These are phyloP conservation scores for Eupeodes luniger DNA, from an alignment of 2,888 invertebrate species.

Conservation along the genomic window DNA sequence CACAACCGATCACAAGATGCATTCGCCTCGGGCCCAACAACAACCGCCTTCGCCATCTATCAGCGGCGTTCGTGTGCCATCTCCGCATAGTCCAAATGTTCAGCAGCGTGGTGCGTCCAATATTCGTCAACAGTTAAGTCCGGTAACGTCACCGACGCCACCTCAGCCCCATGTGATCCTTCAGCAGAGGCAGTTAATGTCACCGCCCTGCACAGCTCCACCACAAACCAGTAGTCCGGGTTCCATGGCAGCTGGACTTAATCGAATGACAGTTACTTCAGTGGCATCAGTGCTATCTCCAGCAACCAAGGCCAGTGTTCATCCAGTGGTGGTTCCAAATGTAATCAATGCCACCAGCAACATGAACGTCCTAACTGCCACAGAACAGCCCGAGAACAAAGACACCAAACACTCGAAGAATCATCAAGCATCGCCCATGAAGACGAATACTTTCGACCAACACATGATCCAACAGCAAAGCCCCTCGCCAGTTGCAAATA, in stretches of 20 bases:
- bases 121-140: conserved; percentile 83
- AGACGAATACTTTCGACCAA: conserved; percentile 51
- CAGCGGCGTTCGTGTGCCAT: conserved; percentile 81
- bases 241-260: conserved; percentile 36
- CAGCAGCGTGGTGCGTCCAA: conserved; percentile 77
- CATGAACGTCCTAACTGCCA: conserved; percentile 1
- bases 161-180: conserved; percentile 75
- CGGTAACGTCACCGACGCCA: conserved; percentile 82
- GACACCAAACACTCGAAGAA: conserved; percentile 56
- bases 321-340: conserved; percentile 56
- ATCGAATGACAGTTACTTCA: conserved; percentile 65
- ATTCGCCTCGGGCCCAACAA: conserved; percentile 77
- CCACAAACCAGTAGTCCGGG: conserved; percentile 55
- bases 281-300: conserved; percentile 60
- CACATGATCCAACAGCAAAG: conserved; percentile 77
- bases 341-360: conserved; percentile 54
- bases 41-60: conserved; percentile 75
- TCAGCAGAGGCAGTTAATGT: conserved; percentile 72
- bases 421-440: conserved; percentile 52
- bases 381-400: conserved; percentile 59
- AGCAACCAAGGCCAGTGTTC: conserved; percentile 50
- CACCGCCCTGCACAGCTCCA: conserved; percentile 58
- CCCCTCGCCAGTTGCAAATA: conserved; percentile 82
- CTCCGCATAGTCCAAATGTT: conserved; percentile 83
- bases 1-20: conserved; percentile 81